These are phyloP conservation scores for Tachystola acroxantha DNA, from an alignment of 2,888 invertebrate genomes.

Conservation along the genomic window DNA sequence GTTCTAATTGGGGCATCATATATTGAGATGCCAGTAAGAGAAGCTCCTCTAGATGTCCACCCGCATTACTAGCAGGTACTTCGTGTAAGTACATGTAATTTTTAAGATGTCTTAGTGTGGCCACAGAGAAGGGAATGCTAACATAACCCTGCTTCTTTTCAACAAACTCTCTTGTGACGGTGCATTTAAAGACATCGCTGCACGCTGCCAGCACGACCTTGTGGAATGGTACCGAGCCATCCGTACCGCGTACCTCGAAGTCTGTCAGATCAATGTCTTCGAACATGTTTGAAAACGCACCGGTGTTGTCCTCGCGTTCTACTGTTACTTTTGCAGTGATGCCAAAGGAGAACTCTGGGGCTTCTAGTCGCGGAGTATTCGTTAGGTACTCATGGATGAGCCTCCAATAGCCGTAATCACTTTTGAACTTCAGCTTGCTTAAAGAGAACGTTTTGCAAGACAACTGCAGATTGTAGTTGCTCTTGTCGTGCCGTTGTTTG, in stretches of 20 bases:
- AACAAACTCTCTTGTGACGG: not conserved
- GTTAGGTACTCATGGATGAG: no score
- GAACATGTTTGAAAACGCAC: not conserved
- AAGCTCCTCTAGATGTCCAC: not conserved
- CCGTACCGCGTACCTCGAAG: not conserved
- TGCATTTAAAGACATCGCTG: not conserved
- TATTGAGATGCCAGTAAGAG: not conserved
- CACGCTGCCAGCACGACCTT: not conserved
- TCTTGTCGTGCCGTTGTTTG: no score
- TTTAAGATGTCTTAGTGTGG: not conserved
- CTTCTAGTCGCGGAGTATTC: not conserved
- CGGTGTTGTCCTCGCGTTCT: not conserved
- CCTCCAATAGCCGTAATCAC: no score
- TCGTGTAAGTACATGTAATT: not conserved
- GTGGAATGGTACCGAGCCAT: not conserved
- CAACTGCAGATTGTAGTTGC: no score
- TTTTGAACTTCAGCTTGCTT: no score
- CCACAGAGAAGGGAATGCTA: not conserved
- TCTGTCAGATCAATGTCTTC: not conserved
- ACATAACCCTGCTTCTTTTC: not conserved
- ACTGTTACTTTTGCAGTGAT: not conserved
- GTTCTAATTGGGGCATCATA: not conserved
- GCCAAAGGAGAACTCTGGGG: not conserved
- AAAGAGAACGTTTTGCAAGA: no score
- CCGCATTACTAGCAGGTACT: not conserved